Evolutionary conservation across 2,113 vertebrate genomes (phyloP), one percentile per base, ranked within the genome.

Genomic region (Alligator sinensis): DNA sequence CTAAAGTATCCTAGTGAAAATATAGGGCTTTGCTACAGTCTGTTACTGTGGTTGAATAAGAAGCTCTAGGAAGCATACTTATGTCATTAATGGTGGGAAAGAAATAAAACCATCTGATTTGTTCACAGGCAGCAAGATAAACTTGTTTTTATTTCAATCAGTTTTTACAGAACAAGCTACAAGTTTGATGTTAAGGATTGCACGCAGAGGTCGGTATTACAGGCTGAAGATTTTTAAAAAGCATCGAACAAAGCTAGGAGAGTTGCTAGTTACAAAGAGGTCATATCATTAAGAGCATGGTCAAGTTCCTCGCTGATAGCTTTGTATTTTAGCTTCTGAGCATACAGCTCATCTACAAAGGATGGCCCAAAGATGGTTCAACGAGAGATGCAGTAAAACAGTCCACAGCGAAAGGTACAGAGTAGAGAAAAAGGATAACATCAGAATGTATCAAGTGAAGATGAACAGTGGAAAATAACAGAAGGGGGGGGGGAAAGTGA

Each of bases 301-400:
- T 99, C 99, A 79, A 99, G 98, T 98, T 99, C 98, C 97, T 99
- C 98, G 2, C 98, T 99, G 98, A 98, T 98, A 17, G 98, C 99
- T 97, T 99, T 99, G 98, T 97, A 98, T 96, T 98, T 99, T 94
- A 99, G 98, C 98, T 99, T 99, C 98, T 99, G 99, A 96, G 98
- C 97, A 8, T 99, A 99, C 34, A 99, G 97, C 98, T 99, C 98
- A 1, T 99, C 99, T 99, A 96, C 10, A 94, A 91, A 95, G 92
- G 6, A 94, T 93, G 94, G 91, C 94, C 70, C 91, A 59, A 16
- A 76, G 34, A 34, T 47, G 28, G 57, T 28, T 83, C 84, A 80
- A 92, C 87, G 9, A 91, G 92, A 95, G 77, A 92, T 2, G 93
- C 68, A 76, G 94, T 74, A 7, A 54, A 47, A 22, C 81, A 91